A percentile compares a stretch with the other conserved stretches of the same genome.
phyloP scores from a whole-genome alignment of 1,140 invertebrate species.

The Drosophila ananassae region DNA sequence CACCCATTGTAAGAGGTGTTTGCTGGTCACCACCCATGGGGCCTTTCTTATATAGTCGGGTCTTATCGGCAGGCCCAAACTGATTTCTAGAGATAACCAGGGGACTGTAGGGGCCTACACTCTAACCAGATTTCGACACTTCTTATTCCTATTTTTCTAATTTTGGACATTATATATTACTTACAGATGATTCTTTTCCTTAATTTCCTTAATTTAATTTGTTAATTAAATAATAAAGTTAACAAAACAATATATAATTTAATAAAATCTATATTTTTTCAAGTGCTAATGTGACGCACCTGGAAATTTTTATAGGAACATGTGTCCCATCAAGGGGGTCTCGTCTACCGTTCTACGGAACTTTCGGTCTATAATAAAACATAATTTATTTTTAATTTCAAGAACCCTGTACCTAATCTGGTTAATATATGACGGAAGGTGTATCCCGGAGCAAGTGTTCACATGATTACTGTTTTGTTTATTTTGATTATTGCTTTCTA shows the following conservation, averaged over 20 bases:
- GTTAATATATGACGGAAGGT: constrained; percentile 21
- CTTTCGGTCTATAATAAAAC: constrained; percentile 12
- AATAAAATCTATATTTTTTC: background rate
- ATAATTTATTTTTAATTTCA: constrained; percentile 46
- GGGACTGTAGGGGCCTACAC: constrained; percentile 3
- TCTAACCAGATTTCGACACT: background rate
- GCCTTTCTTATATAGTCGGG: constrained; percentile 38
- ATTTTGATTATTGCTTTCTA: background rate
- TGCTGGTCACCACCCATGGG: constrained; percentile 13
- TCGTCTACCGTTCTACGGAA: constrained; percentile 2
- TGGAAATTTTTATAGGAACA: constrained; percentile 9
- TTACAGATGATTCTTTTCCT: background rate
- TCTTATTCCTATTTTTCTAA: background rate
- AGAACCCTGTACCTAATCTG: background rate
- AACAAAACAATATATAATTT: too few species aligned
- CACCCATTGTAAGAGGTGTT: constrained; percentile 38
- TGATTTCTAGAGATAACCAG: constrained; percentile 38
- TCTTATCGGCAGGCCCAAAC: constrained; percentile 27
- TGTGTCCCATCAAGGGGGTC: constrained; percentile 24
- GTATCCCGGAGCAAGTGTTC: constrained; percentile 7
- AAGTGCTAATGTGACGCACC: background rate
- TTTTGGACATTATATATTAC: background rate
- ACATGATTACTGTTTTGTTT: constrained; percentile 23
- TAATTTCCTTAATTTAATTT: background rate
- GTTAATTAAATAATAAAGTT: too few species aligned